phyloP scores from a whole-genome alignment of 2,113 vertebrate genomes.

The Eretmochelys imbricata region DNA sequence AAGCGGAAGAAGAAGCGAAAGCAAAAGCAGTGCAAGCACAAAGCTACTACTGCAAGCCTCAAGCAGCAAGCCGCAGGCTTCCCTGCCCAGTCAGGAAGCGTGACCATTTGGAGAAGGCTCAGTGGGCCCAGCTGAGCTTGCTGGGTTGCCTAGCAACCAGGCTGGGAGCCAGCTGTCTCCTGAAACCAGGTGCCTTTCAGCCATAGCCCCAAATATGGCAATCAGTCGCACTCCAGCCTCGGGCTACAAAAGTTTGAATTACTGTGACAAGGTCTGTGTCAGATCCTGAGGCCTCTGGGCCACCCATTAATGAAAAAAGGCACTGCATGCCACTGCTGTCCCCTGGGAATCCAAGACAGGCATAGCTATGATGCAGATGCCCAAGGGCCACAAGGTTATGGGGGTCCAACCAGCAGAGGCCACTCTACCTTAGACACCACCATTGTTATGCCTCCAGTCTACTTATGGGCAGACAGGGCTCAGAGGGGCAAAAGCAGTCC shows the following conservation, averaged over 20 bases:
- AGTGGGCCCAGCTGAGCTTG: neutral
- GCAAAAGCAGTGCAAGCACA: neutral
- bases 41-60: neutral
- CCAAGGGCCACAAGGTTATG: neutral
- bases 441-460: neutral
- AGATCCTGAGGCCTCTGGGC: neutral
- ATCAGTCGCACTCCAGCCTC: neutral
- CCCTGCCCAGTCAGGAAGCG: neutral
- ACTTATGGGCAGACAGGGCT: neutral
- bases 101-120: neutral
- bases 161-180: neutral
- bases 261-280: neutral
- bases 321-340: neutral
- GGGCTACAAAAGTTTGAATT: neutral
- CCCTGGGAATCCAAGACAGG: neutral
- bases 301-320: neutral
- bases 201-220: neutral
- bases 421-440: neutral
- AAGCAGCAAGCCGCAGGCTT: neutral
- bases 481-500: neutral
- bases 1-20: neutral
- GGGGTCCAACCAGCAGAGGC: neutral
- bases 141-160: neutral
- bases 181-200: neutral
- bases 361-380: neutral